Evolutionary conservation across 1,140 invertebrate genomes (phyloP).

Genomic region (Cecropterus lyciades): DNA sequence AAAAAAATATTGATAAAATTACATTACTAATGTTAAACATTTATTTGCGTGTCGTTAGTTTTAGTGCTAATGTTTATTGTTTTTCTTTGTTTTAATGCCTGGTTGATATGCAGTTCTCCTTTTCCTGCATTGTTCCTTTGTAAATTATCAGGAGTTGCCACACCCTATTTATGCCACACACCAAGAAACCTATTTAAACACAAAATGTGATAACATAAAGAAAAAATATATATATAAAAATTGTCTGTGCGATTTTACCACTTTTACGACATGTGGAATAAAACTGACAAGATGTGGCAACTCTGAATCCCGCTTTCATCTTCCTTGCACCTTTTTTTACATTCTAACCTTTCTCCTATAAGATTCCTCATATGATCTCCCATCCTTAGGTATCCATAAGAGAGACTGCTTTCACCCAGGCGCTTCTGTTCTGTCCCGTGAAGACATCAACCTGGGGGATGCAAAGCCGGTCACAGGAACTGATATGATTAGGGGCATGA

Average conservation of each 20-base stretch:
- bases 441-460: slow-evolving; percentile 86
- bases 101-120: slow-evolving; percentile 74
- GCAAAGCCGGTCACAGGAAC: slow-evolving; percentile 87
- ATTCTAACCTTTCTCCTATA: slow-evolving; percentile 41
- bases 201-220: too few relatives aligned
- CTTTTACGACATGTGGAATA: neutral
- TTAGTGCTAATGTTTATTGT: slow-evolving; percentile 7
- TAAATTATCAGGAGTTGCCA: slow-evolving; percentile 25
- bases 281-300: slow-evolving; percentile 6
- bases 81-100: slow-evolving; percentile 63
- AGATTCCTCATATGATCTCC: slow-evolving; percentile 68
- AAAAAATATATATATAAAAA: too few relatives aligned
- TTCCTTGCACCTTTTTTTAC: slow-evolving; percentile 39
- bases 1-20: too few relatives aligned
- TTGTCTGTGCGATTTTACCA: too few relatives aligned
- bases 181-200: too few relatives aligned
- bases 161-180: too few relatives aligned
- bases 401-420: slow-evolving; percentile 96
- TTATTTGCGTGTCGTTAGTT: slow-evolving; percentile 10
- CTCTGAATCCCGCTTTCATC: slow-evolving; percentile 46
- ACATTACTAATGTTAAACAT: too few relatives aligned
- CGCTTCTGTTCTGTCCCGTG: slow-evolving; percentile 88
- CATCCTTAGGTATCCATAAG: slow-evolving; percentile 86
- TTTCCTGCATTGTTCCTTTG: slow-evolving; percentile 43
- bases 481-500: slow-evolving; percentile 95